These are phyloP conservation scores for Chaunax sp. DNA, from an alignment of 2,797 vertebrate species.

Conservation along the genomic window DNA sequence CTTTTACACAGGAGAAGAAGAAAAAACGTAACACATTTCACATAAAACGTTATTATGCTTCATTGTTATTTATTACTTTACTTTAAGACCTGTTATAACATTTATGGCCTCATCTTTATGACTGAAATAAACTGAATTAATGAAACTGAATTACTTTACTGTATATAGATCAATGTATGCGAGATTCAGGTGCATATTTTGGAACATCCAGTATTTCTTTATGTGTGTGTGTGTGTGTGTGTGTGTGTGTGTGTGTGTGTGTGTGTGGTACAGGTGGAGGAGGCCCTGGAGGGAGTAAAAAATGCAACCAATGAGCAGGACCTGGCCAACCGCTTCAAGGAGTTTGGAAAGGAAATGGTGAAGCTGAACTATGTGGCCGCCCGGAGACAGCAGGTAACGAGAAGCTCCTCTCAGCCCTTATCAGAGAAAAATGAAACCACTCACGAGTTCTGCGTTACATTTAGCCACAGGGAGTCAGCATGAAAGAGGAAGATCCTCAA, in stretches of 20 bases:
- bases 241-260: not conserved
- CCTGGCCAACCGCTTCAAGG: constrained; percentile 96
- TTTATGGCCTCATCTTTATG: not conserved
- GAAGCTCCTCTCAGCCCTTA: not conserved
- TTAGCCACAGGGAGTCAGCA: not conserved
- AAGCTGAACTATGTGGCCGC: constrained; percentile 98
- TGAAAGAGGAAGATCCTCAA: not conserved
- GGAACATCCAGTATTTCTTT: constrained; percentile 5
- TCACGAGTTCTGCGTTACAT: constrained; percentile 4
- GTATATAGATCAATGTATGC: not conserved
- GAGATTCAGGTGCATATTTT: constrained; percentile 9
- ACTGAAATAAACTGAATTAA: not conserved
- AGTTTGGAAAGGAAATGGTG: constrained; percentile 99
- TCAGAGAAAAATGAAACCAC: constrained; percentile 2
- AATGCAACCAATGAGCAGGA: constrained; percentile 98
- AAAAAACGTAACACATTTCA: not conserved
- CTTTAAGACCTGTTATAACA: not conserved
- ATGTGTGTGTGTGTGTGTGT: too few relatives aligned
- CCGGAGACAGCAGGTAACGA: constrained; percentile 92
- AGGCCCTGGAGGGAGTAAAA: constrained; percentile 95
- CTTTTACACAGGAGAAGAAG: constrained; percentile 11
- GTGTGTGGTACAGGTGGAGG: constrained; percentile 88
- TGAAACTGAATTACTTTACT: not conserved
- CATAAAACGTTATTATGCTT: not conserved
- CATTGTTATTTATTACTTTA: not conserved